A percentile compares a stretch with the other conserved stretches of the same genome.
phyloP scores from a whole-genome alignment of 2,888 invertebrate species.

The Lordiphosa andalusiaca region DNA sequence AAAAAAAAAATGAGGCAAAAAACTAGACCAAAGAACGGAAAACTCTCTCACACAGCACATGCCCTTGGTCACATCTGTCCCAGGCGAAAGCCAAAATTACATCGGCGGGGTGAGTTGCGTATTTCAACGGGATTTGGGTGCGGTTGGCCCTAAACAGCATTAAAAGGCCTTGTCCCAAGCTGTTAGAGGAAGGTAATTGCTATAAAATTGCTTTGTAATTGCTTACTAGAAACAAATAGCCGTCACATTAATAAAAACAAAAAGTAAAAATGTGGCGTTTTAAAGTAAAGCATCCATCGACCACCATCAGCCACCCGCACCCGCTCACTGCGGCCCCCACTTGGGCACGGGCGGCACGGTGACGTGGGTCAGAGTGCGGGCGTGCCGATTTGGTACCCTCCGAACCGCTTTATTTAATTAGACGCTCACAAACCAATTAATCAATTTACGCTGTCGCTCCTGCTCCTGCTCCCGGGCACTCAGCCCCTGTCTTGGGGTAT shows the following conservation, averaged over 20 bases:
- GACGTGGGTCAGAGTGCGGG: slow-evolving; percentile 37
- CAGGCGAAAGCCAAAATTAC: slow-evolving; percentile 49
- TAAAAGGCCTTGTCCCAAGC: slow-evolving; percentile 63
- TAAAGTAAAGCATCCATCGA: slow-evolving; percentile 36
- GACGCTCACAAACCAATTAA: slow-evolving; percentile 79
- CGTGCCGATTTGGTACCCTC: slow-evolving; percentile 21
- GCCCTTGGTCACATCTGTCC: slow-evolving; percentile 66
- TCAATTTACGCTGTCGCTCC: slow-evolving; percentile 59
- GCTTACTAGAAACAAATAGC: slow-evolving; percentile 73
- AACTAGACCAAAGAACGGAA: no score
- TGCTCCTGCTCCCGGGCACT: neutral
- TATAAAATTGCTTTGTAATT: slow-evolving; percentile 72
- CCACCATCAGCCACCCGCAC: slow-evolving; percentile 2
- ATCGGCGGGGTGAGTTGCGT: slow-evolving; percentile 56
- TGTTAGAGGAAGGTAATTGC: slow-evolving; percentile 69
- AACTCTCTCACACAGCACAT: slow-evolving; percentile 44
- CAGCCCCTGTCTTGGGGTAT: slow-evolving; percentile 37
- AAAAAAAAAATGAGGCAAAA: no score
- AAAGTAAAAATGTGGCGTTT: slow-evolving; percentile 58
- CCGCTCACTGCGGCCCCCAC: slow-evolving; percentile 22
- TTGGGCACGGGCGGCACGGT: slow-evolving; percentile 15
- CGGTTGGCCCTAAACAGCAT: slow-evolving; percentile 50
- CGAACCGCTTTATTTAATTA: slow-evolving; percentile 77
- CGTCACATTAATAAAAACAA: slow-evolving; percentile 69
- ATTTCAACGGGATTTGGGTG: slow-evolving; percentile 50